phyloP scores from a whole-genome alignment of 2,888 invertebrate genomes.

The Cerceris ruficornis region DNA sequence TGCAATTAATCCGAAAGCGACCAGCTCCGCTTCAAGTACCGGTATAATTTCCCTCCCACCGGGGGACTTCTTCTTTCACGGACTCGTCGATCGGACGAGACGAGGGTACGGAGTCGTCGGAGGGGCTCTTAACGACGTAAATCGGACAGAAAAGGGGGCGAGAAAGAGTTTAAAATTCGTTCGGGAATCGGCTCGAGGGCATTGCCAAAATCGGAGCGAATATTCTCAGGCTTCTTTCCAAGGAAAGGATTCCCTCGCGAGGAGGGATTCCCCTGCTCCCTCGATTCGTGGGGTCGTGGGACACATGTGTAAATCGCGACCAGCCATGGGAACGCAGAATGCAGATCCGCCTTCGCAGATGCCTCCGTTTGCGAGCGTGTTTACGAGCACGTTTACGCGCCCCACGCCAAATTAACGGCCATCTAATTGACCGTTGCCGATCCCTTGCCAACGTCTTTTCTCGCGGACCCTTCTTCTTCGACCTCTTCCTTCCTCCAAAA shows the following conservation, averaged over 20 bases:
- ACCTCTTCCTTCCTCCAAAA: not conserved
- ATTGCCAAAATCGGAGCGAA: constrained; percentile 4
- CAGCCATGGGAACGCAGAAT: constrained; percentile 63
- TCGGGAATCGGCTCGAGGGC: not conserved
- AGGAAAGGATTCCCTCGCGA: not conserved
- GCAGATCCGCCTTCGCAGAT: constrained; percentile 67
- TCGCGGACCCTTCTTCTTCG: not conserved
- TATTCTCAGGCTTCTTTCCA: constrained; percentile 35
- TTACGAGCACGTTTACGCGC: constrained; percentile 30
- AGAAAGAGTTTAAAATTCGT: too few species aligned
- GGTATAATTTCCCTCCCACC: not conserved
- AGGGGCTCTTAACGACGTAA: too few species aligned
- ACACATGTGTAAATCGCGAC: constrained; percentile 64
- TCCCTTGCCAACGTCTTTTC: constrained; percentile 18
- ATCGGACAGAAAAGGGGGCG: too few species aligned
- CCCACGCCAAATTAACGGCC: constrained; percentile 59
- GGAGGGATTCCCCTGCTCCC: not conserved
- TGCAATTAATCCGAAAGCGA: constrained; percentile 61
- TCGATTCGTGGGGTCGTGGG: constrained; percentile 9
- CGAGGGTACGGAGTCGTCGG: too few species aligned
- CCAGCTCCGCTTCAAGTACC: constrained; percentile 4
- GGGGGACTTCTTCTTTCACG: too few species aligned
- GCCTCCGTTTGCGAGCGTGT: constrained; percentile 21
- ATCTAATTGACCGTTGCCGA: constrained; percentile 66
- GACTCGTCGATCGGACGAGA: too few species aligned